phyloP scores from a whole-genome alignment of 1,140 invertebrate genomes.

The Drosophila pachea region DNA sequence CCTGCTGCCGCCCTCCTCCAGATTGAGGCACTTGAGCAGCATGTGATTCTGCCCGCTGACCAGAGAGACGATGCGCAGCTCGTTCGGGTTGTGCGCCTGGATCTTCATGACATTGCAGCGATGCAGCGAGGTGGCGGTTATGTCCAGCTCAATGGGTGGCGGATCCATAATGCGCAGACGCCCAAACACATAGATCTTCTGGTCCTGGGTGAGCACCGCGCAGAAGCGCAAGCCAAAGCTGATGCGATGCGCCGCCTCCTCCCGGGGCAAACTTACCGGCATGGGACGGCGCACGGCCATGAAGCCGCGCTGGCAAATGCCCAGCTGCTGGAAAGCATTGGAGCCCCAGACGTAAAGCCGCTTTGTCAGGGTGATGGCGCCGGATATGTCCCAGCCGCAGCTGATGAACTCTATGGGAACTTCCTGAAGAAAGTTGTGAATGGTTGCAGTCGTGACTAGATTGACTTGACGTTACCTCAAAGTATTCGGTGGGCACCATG shows the following conservation, averaged over 20 bases:
- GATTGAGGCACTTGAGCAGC: conserved; percentile 80
- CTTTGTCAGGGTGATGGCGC: conserved; percentile 83
- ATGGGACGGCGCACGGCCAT: conserved; percentile 78
- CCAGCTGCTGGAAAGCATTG: conserved; percentile 86
- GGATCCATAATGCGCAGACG: conserved; percentile 63
- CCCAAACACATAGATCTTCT: conserved; percentile 71
- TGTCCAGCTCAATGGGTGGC: conserved; percentile 65
- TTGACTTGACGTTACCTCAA: conserved; percentile 43
- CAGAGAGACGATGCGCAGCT: conserved; percentile 57
- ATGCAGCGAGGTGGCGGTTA: conserved; percentile 66
- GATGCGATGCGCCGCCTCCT: conserved; percentile 75
- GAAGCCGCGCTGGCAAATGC: conserved; percentile 81
- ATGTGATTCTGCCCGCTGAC: conserved; percentile 87
- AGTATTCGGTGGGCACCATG: conserved; percentile 64
- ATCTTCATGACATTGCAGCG: conserved; percentile 67
- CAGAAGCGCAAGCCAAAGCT: conserved; percentile 85
- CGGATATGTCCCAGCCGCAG: conserved; percentile 87
- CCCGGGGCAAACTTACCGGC: conserved; percentile 67
- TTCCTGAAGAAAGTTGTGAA: conserved; percentile 54
- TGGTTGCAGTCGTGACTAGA: not conserved
- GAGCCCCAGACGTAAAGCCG: conserved; percentile 87
- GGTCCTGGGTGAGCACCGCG: conserved; percentile 83
- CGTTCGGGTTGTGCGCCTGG: conserved; percentile 51
- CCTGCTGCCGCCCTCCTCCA: conserved; percentile 39
- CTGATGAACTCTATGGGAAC: conserved; percentile 82